Evolutionary conservation across 2,797 vertebrate genomes (phyloP), one percentile per base, ranked within the genome.

Genomic region (Cyprinodon diabolis): DNA sequence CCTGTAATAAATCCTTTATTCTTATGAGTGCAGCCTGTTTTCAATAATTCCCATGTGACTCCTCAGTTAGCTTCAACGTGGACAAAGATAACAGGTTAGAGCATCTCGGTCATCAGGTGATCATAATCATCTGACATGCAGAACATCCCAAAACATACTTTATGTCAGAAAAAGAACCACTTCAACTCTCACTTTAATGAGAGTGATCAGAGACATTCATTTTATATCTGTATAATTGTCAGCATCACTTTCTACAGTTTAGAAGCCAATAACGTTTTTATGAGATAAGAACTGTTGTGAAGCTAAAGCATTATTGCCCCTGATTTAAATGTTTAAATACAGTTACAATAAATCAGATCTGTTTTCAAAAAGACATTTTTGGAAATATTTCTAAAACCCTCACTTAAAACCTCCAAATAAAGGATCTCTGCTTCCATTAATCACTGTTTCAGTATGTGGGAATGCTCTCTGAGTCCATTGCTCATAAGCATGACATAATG

Each of bases 401-500:
- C 11, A 69, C 56, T 66, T 69, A 72, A 56, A 75, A 73, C 69
- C 78, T 67, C 76, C 10, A 63, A 87, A 68, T 30, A 21, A 23
- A 82, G 8, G 58, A 55, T 83, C 63, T 72, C 35, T 76, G 10
- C 52, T 67, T 66, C 45, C 69, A 55, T 71, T 76, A 45, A 82
- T 84, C 55, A 67, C 65, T 66, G 51, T 48, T 19, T 71, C 19
- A 4, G 62, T 37, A 47, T 65, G 83, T 75, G 71, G 69, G 40
- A 82, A 80, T 72, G 57, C 66, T 79, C 71, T 58, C 6, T 40
- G 55, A 51, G 8, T 66, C 6, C 54, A 57, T 71, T 73, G 45
- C 19, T 74, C 35, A 77, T 72, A 76, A 57, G 70, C 2, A 2
- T 86, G 82, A 83, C 71, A 84, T 87, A 81, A 92, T 91, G 84